Evolutionary conservation across 2,888 invertebrate species (phyloP), one percentile per base, ranked within the genome.

Genomic region (Argyresthia albistria): DNA sequence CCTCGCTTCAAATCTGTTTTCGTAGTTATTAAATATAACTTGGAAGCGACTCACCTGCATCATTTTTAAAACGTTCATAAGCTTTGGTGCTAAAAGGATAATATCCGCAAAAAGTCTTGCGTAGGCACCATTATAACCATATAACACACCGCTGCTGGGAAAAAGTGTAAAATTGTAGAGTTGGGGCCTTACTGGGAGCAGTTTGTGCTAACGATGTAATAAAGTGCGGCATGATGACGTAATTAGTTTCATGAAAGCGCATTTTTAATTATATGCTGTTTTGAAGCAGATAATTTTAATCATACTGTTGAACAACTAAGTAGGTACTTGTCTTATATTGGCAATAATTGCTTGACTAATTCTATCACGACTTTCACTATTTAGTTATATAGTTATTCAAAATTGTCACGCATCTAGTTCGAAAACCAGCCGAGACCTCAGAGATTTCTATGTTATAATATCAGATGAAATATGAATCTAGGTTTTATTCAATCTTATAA

Each of bases 81-180:
- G 75, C 73, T 67, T 36, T 67, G 72, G 67, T 63, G 75, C 70
- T 81, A 80, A 80, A 78, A 79, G 74, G 79, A 80, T 82, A 76
- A 80, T 81, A 76, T 73, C 67, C 69, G 66, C 80, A 81, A 81
- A 81, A 82, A 81, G 68, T 73, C 67, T 62, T 63, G 66, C 61
- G 69, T 66, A 43, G 63, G 60, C 63, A 61, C 63, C 67, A 69
- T 73, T 73, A 72, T 74, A 73, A 71, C 73, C 65, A 64, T 70
- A 70, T 73, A 74, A 73, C 73, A 60, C 63, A 56, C 42, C 43
- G 61, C 25, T 73, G 61, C 25, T 73, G 73, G 74, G 75, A 75
- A 77, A 77, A 73, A 76, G 73, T 75, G 67, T 63, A 59, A 62
- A 63, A 57, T 61, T 25, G 25, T 59, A 61, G 59, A 58, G 64